Evolutionary conservation across 2,888 invertebrate species (phyloP), one percentile per base, ranked within the genome.

Genomic region (Sinodicranocentrus sp.): DNA sequence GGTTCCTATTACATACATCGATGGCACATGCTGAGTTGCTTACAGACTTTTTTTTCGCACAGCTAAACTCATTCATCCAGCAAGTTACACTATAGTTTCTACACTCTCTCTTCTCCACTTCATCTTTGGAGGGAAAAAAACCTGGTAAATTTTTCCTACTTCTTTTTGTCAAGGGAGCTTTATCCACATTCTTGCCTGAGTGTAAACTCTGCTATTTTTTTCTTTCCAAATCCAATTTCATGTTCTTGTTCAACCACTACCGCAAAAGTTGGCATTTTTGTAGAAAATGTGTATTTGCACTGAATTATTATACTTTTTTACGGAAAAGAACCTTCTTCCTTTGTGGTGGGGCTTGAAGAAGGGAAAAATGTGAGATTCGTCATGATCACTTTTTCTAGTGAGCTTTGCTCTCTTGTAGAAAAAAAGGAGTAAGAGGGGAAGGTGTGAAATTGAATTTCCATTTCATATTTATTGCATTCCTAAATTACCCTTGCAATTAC

Each of bases 361-460:
- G 54, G n/a, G 10, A 48, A n/a, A 48, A 48, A 48, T n/a, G 2
- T 28, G 23, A 33, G 61, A 61, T 61, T 33, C 33, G 23, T 61
- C 61, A 28, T 33, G 61, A 61, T 57, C 17, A n/a, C 57, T 25
- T 57, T 57, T 23, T 19, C 10, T 25, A 17, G 8, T 57, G 23
- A 25, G 13, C 13, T 39, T 39, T 39, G 5, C 13, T 13, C 39
- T 39, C 39, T 39, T 13, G 6, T 13, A 10, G 48, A 48, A n/a
- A n/a, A 26, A 61, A 33, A 25, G 23, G 15, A 25, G 57, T 48
- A 39, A 13, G 39, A 48, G n/a, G 48, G 10, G 19, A 79, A 79
- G 71, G 79, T 79, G 79, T 71, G 79, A 79, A 79, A 79, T 79
- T 63, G 70, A 79, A 79, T 79, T 71, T 78, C 52, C 67, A 77